Base-by-base conservation (phyloP, 2,888 invertebrate species). In the Mythimna albipuncta region DNA sequence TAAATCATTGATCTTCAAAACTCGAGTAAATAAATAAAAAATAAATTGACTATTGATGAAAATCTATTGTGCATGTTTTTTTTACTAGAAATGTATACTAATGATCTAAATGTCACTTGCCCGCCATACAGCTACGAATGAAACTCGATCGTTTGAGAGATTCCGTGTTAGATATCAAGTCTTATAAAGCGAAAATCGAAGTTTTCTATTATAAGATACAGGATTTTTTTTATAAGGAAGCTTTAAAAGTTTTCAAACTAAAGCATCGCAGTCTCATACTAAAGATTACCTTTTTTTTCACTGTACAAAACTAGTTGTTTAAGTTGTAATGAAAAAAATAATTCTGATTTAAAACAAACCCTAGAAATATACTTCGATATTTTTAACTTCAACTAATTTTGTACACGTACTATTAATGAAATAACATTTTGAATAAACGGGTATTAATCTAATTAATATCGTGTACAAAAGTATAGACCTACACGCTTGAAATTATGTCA, bases 391-490 rank as follows among this genome's bases (percentile, higher is more conserved):
- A n/a, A 52, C 13, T 52, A 19, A 50, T 19, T n/a, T 52, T 52
- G 7, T 52, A 9, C 50, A 52, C 50, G n/a, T 19, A 7, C 16
- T 21, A 26, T 44, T 62, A 44, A 26, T 44, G 44, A 10, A 55
- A 26, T 55, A 11, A 55, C 6, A n/a, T 55, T 26, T 6, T 55
- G 21, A 6, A 26, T 54, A 13, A 26, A 13, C 55, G 6, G 26
- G 6, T 13, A 26, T 55, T 64, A 61, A 75, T 44, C 11, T 35
- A n/a, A 75, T 62, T 69, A 55, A 62, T 58, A 65, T 47, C 69
- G 62, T 47, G 62, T 76, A 61, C 32, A 63, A 38, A 69, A 44
- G 26, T 62, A 11, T 11, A 21, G 1, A n/a, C 59, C 61, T 21
- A 21, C 13, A 61, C 21, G 13, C 21, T 41, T 41, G 41, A 41